Conservation (phyloP, 2,113 vertebrate species). For the Columbina picui region DNA sequence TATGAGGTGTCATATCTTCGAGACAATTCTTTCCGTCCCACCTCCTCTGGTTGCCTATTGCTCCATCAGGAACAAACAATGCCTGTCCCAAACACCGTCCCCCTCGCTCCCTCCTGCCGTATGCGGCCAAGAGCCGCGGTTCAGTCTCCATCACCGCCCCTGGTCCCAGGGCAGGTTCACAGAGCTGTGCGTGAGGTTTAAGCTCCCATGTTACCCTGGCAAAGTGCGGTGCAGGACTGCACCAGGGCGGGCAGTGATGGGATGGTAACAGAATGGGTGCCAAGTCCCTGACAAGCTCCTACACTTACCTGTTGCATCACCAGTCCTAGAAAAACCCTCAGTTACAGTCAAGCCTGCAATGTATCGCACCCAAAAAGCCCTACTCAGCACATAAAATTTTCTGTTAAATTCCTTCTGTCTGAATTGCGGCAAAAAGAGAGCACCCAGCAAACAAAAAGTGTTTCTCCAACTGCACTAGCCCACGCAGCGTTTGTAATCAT, state of each 20-base stretch:
- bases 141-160: not conserved
- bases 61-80: not conserved
- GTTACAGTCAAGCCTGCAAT: not conserved
- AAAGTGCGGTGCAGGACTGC: too few species aligned
- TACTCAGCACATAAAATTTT: not conserved
- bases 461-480: not conserved
- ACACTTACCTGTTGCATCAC: not conserved
- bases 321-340: not conserved
- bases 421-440: not conserved
- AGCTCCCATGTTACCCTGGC: too few species aligned
- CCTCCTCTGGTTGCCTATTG: not conserved
- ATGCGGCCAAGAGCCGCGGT: accelerated
- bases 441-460: not conserved
- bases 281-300: not conserved
- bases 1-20: not conserved
- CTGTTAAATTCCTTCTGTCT: not conserved
- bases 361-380: not conserved
- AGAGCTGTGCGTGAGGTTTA: too few species aligned
- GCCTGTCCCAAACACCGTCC: not conserved
- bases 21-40: not conserved
- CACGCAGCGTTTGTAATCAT: not conserved
- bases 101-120: not conserved
- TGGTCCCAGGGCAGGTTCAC: not conserved
- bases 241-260: not conserved
- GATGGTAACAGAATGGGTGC: not conserved